Conservation (phyloP, 1,140 invertebrate species). For the Eulimnadia texana region DNA sequence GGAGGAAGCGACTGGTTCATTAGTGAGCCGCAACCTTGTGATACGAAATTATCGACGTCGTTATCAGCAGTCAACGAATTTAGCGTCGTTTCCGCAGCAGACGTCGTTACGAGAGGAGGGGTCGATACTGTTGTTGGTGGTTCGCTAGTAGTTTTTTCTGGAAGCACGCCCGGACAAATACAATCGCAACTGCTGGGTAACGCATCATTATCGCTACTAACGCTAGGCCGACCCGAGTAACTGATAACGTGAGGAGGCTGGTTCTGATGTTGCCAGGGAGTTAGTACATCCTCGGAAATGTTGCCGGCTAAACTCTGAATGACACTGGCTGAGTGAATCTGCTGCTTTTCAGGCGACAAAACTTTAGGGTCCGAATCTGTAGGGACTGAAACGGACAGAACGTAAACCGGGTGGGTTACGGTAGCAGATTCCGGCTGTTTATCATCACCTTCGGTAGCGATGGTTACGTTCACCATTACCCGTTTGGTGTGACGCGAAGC, state of each 20-base stretch:
- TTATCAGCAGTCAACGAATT: neutral
- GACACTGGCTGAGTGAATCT: neutral
- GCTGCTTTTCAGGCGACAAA: no score
- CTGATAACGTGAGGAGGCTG: constrained; percentile 4
- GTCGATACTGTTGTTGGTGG: neutral
- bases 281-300: constrained; percentile 13
- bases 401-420: constrained; percentile 42
- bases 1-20: neutral
- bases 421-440: constrained; percentile 19
- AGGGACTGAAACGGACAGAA: constrained; percentile 53
- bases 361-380: constrained; percentile 35
- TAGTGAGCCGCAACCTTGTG: neutral
- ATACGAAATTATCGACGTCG: neutral
- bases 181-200: neutral
- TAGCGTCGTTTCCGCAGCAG: neutral
- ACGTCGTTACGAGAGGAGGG: neutral
- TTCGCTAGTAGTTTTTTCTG: neutral
- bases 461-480: constrained; percentile 56
- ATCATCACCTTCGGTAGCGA: constrained; percentile 43
- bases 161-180: neutral
- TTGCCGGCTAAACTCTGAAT: constrained; percentile 10
- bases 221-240: neutral
- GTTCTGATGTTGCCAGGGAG: neutral
- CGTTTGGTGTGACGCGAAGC: constrained; percentile 31
- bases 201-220: neutral